phyloP scores from a whole-genome alignment of 2,888 invertebrate species.

The Sinelater perroti region DNA sequence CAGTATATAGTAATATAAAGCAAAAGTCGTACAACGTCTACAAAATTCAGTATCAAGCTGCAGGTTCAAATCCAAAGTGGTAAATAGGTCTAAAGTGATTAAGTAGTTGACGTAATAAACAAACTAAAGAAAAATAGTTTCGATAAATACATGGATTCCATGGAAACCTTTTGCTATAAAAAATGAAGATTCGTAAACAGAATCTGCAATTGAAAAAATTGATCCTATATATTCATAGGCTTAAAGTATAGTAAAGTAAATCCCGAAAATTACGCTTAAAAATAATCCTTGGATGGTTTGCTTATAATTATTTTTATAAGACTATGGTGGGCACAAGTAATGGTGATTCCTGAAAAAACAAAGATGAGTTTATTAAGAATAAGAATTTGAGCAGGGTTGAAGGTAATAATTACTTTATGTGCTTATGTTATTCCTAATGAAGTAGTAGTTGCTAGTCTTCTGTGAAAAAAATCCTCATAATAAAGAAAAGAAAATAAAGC shows the following conservation, averaged over 20 bases:
- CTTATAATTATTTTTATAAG: slow-evolving; percentile 62
- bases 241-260: slow-evolving; percentile 74
- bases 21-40: slow-evolving; percentile 71
- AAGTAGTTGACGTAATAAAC: slow-evolving; percentile 62
- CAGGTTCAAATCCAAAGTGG: slow-evolving; percentile 73
- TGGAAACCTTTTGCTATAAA: slow-evolving; percentile 81
- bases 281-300: slow-evolving; percentile 61
- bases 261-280: slow-evolving; percentile 67
- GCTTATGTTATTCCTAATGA: slow-evolving; percentile 66
- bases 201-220: slow-evolving; percentile 66
- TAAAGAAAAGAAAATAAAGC: slow-evolving; percentile 69
- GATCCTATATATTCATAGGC: slow-evolving; percentile 74
- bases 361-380: slow-evolving; percentile 77
- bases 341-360: slow-evolving; percentile 74
- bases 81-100: slow-evolving; percentile 65
- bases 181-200: slow-evolving; percentile 75
- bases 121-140: slow-evolving; percentile 63
- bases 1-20: slow-evolving; percentile 73
- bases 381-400: slow-evolving; percentile 77
- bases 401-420: slow-evolving; percentile 65
- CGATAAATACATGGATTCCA: slow-evolving; percentile 75
- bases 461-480: slow-evolving; percentile 70
- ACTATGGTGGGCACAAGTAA: slow-evolving; percentile 71
- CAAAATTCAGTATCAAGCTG: slow-evolving; percentile 75
- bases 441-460: slow-evolving; percentile 64